Evolutionary conservation across 92 coral and sea anemone genomes (phyloP), one percentile per base, ranked within the genome.

Genomic region (Porites evermanni): DNA sequence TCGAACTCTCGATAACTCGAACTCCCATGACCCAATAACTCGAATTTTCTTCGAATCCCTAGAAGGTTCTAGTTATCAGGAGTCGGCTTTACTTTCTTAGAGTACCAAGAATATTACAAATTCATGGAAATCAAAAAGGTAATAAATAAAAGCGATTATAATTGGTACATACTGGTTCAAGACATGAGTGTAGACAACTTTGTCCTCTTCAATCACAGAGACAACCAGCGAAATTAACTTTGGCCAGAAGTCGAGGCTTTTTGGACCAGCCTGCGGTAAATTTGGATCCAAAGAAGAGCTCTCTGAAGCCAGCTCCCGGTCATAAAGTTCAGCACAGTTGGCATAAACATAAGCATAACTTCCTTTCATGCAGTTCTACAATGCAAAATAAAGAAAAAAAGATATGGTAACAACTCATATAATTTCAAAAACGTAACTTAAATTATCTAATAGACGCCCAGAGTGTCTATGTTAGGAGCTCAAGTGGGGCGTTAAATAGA

Each of bases 241-340:
- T n/a, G 99, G 99, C 99, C 99, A 97, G 86, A 97, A 97, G 86
- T 95, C 99, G 83, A 95, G 88, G 87, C 84, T 93, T 78, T 92
- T 90, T n/a, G 98, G 98, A 24, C 96, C 97, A 2, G 98, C 88
- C 44, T 90, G 93, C n/a, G 44, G 79, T 14, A 84, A 92, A 20
- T 60, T 77, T 20, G 83, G 79, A 1, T 95, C 98, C 52, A 80
- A 66, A 10, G 77, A 61, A 6, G 82, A 65, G 26, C 87, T 88
- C 63, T 95, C 95, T 21, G 95, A 82, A 21, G 95, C 94, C 32
- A 94, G 91, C 70, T 96, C 98, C 14, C 96, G 88, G 56, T 97
- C 98, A 70, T 97, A 97, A 79, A 97, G 68, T 50, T 91, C 96
- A 16, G 93, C 90, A 63, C 99, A 97, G 94, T 97, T 97, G 71